Evolutionary conservation across 2,797 vertebrate genomes (phyloP).

Genomic region (Phrynocephalus vlangalii): DNA sequence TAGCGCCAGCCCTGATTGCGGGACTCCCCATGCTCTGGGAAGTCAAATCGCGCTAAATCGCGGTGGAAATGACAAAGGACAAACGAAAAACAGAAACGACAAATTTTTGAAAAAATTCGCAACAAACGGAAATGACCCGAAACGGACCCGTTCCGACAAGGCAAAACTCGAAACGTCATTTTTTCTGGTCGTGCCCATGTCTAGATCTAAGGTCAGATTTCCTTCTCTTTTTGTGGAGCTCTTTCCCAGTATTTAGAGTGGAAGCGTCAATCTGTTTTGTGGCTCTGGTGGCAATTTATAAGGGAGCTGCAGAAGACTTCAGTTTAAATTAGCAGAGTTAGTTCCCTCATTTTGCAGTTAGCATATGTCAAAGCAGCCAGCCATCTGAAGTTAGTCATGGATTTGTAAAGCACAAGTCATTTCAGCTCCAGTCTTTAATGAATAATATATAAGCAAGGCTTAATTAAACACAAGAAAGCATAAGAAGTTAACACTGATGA

Average conservation of each 20-base stretch:
- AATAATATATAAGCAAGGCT: conserved; percentile 25
- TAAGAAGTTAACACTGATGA: conserved; percentile 5
- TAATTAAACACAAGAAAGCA: conserved; percentile 21
- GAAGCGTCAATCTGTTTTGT: neutral
- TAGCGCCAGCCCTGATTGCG: too few species aligned
- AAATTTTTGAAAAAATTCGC: too few species aligned
- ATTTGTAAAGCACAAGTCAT: conserved; percentile 15
- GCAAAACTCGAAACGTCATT: too few species aligned
- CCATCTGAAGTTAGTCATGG: neutral
- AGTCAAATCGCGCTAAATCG: too few species aligned
- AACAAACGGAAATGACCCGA: too few species aligned
- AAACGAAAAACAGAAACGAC: too few species aligned
- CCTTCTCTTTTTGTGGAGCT: neutral
- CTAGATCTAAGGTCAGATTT: neutral
- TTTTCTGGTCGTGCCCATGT: too few species aligned
- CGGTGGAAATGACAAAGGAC: too few species aligned
- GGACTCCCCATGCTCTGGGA: too few species aligned
- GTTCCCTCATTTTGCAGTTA: neutral
- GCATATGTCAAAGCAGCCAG: conserved; percentile 16
- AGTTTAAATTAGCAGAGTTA: neutral
- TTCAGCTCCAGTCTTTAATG: neutral
- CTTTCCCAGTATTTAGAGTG: neutral
- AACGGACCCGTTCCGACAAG: too few species aligned
- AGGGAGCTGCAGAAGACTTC: neutral
- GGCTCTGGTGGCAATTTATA: neutral